Evolutionary conservation across 2,888 invertebrate species (phyloP).

Genomic region (Desoria tigrina): DNA sequence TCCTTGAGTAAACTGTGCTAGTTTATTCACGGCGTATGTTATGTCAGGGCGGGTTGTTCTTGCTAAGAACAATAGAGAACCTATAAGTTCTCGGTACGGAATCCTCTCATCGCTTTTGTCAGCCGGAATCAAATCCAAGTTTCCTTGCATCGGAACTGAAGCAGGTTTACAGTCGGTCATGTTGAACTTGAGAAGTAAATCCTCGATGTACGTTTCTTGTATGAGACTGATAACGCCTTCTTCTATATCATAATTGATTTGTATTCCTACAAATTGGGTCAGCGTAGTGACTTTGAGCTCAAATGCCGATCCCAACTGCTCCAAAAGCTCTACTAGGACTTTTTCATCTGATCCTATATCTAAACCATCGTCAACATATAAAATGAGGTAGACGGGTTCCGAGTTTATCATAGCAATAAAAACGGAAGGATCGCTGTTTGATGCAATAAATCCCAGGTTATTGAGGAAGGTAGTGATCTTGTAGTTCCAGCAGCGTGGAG

Average conservation of each 20-base stretch:
- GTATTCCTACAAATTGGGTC: no score
- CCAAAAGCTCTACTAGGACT: no score
- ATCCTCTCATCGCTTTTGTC: not conserved
- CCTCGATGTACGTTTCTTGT: constrained; percentile 18
- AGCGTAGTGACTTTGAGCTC: no score
- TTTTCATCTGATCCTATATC: constrained; percentile 9
- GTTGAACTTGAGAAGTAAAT: constrained; percentile 21
- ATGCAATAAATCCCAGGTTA: constrained; percentile 20
- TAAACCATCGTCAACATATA: constrained; percentile 51
- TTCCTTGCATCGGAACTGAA: constrained; percentile 25
- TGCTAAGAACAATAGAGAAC: constrained; percentile 47
- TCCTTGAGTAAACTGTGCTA: constrained; percentile 41
- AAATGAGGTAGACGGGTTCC: constrained; percentile 18
- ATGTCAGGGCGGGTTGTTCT: constrained; percentile 49
- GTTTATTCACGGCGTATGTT: constrained; percentile 37
- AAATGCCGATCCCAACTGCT: no score
- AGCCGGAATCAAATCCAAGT: not conserved
- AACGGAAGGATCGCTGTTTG: constrained; percentile 32
- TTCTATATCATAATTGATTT: no score
- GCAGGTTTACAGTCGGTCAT: constrained; percentile 31
- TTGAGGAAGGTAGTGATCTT: constrained; percentile 29
- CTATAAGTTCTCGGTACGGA: constrained; percentile 45
- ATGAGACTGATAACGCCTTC: no score
- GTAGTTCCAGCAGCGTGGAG: constrained; percentile 46
- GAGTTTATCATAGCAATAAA: constrained; percentile 14